Evolutionary conservation across 2,113 vertebrate genomes (phyloP), one percentile per base, ranked within the genome.

Genomic region (Anas platyrhynchos): DNA sequence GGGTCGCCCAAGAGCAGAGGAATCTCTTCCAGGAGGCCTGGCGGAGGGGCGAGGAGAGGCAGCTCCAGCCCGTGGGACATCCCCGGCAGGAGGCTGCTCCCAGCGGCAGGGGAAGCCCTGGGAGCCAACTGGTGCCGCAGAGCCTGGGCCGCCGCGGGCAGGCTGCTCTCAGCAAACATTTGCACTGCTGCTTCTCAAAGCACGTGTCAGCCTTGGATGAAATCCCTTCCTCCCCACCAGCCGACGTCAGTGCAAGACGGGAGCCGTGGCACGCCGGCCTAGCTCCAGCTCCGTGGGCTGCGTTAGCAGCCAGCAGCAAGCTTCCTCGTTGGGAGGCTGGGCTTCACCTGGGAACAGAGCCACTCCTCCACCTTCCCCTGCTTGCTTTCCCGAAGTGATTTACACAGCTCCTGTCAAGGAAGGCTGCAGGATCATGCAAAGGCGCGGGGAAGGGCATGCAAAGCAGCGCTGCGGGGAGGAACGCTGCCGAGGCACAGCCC

Each of bases 371-470:
- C 7, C 81, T 11, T 16, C 44, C 36, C 44, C 63, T 3, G 55
- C 23, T 3, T 27, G 86, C 88, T 77, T 17, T 69, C 48, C 72
- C 43, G 6, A 15, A 25, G 44, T 29, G 3, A 78, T 75, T 75
- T 23, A 63, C 66, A 32, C 26, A 9, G 10, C 67, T 23, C 31
- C 23, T 76, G 83, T 18, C 43, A 48, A 44, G 76, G 68, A 56
- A 83, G 83, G 9, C 65, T 67, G 89, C 84, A 62, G 87, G 65
- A 66, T 23, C 93, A 56, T 32, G 85, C 74, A 83, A 82, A 65
- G 89, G 6, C 56, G 2, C 3, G 61, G 82, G 91, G 94, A 94
- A 89, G 88, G 82, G 89, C 87, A 63, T 32, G 94, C 84, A 91
- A 56, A 87, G 90, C 93, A 87, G 92, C 74, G 3, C 43, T 20